Conservation (phyloP, 2,113 vertebrate genomes). For the Enhydra lutris region DNA sequence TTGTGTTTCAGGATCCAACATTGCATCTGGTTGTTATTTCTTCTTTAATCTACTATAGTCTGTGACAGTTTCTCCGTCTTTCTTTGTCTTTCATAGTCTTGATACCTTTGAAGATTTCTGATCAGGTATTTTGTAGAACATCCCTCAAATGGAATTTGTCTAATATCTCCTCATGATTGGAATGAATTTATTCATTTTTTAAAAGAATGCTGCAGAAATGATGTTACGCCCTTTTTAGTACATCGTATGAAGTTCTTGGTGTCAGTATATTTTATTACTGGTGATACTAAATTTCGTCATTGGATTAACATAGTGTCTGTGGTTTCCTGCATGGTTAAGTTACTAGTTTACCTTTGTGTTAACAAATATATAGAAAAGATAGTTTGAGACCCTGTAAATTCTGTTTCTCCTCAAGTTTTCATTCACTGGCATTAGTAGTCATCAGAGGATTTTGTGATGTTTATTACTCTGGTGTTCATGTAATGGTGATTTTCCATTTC, state of each 20-base stretch:
- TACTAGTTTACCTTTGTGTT: constrained; percentile 1
- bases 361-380: not conserved
- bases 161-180: not conserved
- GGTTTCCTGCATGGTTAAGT: not conserved
- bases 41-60: not conserved
- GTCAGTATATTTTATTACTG: not conserved
- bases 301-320: not conserved
- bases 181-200: not conserved
- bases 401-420: not conserved
- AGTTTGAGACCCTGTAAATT: not conserved
- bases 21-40: not conserved
- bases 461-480: not conserved
- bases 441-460: not conserved
- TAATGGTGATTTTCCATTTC: not conserved
- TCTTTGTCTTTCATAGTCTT: not conserved
- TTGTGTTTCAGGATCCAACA: not conserved
- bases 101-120: not conserved
- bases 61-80: not conserved
- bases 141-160: not conserved
- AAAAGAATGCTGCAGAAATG: not conserved
- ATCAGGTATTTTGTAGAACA: not conserved
- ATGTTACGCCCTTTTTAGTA: not conserved
- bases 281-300: not conserved
- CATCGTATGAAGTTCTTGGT: not conserved
- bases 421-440: not conserved